Evolutionary conservation across 37 sponge, comb jelly and placozoan genomes (phyloP).

Genomic region (Theonella swinhoei): DNA sequence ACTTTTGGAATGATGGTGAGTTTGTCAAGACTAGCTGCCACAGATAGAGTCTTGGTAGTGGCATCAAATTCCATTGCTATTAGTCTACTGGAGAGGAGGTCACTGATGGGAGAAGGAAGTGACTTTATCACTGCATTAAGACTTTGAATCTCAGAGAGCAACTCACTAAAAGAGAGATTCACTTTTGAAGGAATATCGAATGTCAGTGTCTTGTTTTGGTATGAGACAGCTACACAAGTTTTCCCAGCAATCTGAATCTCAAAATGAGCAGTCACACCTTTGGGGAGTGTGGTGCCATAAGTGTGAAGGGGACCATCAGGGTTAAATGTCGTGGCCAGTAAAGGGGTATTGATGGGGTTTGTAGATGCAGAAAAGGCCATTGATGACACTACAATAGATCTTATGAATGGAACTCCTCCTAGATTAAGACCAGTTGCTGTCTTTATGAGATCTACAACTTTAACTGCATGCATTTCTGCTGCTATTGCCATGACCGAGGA

Average conservation of each 20-base stretch:
- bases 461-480: neutral
- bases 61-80: neutral
- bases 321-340: neutral
- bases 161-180: neutral
- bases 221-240: neutral
- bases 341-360: neutral
- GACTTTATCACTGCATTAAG: neutral
- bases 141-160: neutral
- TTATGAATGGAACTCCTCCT: neutral
- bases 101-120: neutral
- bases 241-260: neutral
- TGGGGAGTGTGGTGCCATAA: neutral
- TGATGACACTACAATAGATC: neutral
- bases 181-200: neutral
- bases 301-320: neutral
- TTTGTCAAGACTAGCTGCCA: neutral
- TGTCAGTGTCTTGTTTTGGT: neutral
- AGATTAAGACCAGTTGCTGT: neutral
- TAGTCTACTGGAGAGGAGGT: neutral
- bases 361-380: neutral
- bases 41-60: neutral
- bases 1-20: neutral
- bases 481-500: neutral
- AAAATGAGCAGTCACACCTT: neutral
- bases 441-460: neutral